phyloP scores from a whole-genome alignment of 2,888 invertebrate genomes.

The Cyclophora punctaria region DNA sequence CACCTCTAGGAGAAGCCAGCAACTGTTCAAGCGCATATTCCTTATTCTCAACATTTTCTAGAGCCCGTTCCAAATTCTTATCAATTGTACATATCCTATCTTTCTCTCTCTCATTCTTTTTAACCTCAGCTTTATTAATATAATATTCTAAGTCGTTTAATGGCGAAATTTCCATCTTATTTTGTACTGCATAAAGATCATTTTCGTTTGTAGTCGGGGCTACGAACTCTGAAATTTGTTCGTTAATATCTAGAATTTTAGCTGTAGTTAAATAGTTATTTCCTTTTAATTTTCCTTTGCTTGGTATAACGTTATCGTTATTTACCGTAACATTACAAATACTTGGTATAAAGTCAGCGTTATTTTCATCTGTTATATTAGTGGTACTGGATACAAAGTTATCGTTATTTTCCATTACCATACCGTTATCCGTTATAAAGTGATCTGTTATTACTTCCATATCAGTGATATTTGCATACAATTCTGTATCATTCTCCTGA shows the following conservation, averaged over 20 bases:
- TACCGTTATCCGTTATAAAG: too few relatives aligned
- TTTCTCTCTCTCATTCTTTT: constrained; percentile 6
- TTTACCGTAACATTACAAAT: too few relatives aligned
- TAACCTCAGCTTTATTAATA: constrained; percentile 13
- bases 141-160: constrained; percentile 14
- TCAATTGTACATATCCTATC: constrained; percentile 39
- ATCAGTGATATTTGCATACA: too few relatives aligned
- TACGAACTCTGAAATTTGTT: not conserved
- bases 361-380: too few relatives aligned
- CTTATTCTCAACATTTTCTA: constrained; percentile 35
- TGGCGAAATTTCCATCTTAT: not conserved
- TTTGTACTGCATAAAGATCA: constrained; percentile 1
- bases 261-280: too few relatives aligned
- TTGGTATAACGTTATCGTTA: too few relatives aligned
- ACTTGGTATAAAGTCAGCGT: too few relatives aligned
- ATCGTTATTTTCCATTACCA: too few relatives aligned
- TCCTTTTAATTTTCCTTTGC: too few relatives aligned
- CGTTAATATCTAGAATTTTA: not conserved
- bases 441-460: too few relatives aligned
- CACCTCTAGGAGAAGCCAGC: constrained; percentile 48
- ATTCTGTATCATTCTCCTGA: too few relatives aligned
- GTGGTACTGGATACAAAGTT: too few relatives aligned
- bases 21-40: constrained; percentile 43
- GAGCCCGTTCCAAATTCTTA: constrained; percentile 47
- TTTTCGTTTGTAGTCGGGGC: not conserved